Percentiles rank a stretch among this genome's conserved stretches.
phyloP scores from a whole-genome alignment of 2,797 vertebrate species.

The Helicolenus hilgendorfi region DNA sequence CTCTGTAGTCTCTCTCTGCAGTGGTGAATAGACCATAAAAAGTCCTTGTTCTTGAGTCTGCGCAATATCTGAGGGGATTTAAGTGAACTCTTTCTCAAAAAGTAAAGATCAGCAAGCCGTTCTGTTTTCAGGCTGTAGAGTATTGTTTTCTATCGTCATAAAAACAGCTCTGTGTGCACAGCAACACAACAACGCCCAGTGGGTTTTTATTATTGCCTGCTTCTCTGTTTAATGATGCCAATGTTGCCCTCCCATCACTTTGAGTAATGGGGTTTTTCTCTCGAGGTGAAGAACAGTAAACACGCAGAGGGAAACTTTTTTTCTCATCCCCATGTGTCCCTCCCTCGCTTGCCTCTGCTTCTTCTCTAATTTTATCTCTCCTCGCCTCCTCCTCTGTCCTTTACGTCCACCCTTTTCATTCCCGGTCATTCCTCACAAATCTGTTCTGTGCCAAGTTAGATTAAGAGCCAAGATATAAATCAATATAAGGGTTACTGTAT shows the following conservation, averaged over 20 bases:
- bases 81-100: neutral
- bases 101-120: neutral
- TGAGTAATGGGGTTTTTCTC: conserved; percentile 49
- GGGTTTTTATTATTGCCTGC: conserved; percentile 40
- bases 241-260: conserved; percentile 34
- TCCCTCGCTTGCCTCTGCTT: neutral
- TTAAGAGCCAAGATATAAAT: neutral
- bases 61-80: neutral
- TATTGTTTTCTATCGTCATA: neutral
- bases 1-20: neutral
- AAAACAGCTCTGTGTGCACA: neutral
- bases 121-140: neutral
- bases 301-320: conserved; percentile 9
- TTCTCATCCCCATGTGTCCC: neutral
- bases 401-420: neutral
- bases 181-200: conserved; percentile 18
- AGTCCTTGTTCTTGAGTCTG: neutral
- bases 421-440: neutral
- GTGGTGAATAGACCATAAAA: neutral
- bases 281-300: conserved; percentile 18
- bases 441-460: neutral
- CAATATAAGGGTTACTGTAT: neutral
- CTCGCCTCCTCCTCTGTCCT: neutral
- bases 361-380: neutral
- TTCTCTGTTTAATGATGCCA: conserved; percentile 49